Conservation (phyloP, 37 sponge, comb jelly and placozoan genomes). For the Halisarca cf. caerulea region DNA sequence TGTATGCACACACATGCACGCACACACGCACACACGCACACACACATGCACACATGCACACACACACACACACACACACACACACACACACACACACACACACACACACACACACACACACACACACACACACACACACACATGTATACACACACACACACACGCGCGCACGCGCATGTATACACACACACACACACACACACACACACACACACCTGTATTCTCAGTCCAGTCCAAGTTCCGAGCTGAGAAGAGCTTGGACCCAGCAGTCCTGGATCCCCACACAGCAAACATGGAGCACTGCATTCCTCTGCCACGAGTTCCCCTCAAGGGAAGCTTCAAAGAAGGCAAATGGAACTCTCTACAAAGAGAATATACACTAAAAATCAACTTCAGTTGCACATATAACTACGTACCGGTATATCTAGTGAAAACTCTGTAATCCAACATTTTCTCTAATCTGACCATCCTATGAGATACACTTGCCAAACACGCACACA, state of each 20-base stretch:
- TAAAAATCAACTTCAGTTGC: too few relatives aligned
- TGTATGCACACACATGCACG: too few relatives aligned
- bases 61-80: not conserved
- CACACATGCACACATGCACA: not conserved
- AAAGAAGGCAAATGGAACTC: conserved; percentile 11
- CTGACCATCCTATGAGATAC: too few relatives aligned
- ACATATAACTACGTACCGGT: too few relatives aligned
- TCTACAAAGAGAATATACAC: not conserved
- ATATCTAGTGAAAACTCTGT: too few relatives aligned
- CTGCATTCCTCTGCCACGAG: not conserved
- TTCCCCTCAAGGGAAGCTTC: not conserved
- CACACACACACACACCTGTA: conserved; percentile 28
- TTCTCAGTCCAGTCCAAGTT: conserved; percentile 76
- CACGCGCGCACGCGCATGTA: not conserved
- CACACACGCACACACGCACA: too few relatives aligned
- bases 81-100: not conserved
- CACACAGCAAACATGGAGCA: conserved; percentile 79
- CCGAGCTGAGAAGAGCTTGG: conserved; percentile 57
- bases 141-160: conserved; percentile 38
- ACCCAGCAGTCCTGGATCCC: conserved; percentile 49
- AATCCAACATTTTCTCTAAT: too few relatives aligned
- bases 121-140: not conserved
- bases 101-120: not conserved
- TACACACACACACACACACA: not conserved
- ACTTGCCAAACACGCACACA: too few relatives aligned